Evolutionary conservation across 1,140 invertebrate genomes (phyloP).

Genomic region (Lepidurus packardi): DNA sequence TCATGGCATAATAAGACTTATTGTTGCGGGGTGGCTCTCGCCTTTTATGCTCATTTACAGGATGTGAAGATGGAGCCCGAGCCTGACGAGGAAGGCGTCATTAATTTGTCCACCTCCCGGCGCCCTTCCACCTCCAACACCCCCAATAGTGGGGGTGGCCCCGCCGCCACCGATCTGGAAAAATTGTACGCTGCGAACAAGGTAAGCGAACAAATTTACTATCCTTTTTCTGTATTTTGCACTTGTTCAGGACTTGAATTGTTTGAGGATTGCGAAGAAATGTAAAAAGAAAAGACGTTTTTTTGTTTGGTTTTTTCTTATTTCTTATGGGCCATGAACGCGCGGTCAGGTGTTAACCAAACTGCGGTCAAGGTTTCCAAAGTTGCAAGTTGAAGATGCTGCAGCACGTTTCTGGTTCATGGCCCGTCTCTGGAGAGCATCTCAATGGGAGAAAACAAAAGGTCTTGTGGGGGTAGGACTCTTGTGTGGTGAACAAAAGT

Average conservation of each 20-base stretch:
- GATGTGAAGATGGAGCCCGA: conserved; percentile 18
- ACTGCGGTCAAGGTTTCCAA: neutral
- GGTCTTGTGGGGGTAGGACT: neutral
- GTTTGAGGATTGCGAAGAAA: neutral
- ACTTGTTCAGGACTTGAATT: no score
- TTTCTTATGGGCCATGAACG: neutral
- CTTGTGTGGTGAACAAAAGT: neutral
- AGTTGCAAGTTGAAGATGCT: conserved; percentile 18
- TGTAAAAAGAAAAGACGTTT: neutral
- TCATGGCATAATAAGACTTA: neutral
- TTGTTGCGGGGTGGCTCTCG: neutral
- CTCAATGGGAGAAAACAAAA: conserved; percentile 7
- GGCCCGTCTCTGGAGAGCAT: neutral
- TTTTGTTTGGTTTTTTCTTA: neutral
- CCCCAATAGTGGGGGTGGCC: neutral
- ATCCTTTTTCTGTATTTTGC: neutral
- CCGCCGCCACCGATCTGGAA: neutral
- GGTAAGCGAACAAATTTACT: neutral
- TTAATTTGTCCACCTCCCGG: conserved; percentile 10
- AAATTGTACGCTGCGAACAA: neutral
- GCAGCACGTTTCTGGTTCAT: conserved; percentile 17
- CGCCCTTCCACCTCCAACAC: neutral
- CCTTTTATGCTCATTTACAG: neutral
- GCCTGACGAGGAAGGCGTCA: conserved; percentile 17
- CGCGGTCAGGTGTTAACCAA: neutral